These are phyloP conservation scores for Mesorhabditis belari DNA, from an alignment of 2,888 invertebrate genomes.

Conservation along the genomic window DNA sequence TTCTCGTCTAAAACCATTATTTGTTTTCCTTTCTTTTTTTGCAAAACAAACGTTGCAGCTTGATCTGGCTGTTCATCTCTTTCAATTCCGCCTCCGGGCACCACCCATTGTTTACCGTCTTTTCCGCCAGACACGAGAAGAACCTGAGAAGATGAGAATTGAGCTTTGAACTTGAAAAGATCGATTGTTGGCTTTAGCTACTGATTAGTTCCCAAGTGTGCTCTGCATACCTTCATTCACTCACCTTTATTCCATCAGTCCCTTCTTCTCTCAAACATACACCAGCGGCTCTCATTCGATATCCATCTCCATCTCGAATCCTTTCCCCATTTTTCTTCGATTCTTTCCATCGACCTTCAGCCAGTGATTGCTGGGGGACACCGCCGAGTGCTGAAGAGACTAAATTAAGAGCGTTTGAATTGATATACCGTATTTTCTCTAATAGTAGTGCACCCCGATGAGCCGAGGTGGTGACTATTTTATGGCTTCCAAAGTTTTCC, in stretches of 20 bases:
- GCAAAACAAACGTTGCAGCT: conserved; percentile 64
- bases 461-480: too few relatives aligned
- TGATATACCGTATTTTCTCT: too few relatives aligned
- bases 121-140: conserved; percentile 43
- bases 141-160: conserved; percentile 12
- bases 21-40: background rate
- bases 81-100: conserved; percentile 93
- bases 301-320: conserved; percentile 35
- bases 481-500: too few relatives aligned
- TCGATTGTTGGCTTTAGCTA: too few relatives aligned
- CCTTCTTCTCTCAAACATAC: conserved; percentile 20
- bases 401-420: too few relatives aligned
- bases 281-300: conserved; percentile 38
- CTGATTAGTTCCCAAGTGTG: too few relatives aligned
- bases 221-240: too few relatives aligned
- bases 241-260: too few relatives aligned
- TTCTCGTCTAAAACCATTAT: conserved; percentile 79
- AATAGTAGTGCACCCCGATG: too few relatives aligned
- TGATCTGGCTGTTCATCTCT: conserved; percentile 78
- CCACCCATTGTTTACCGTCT: conserved; percentile 65
- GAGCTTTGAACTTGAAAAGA: background rate
- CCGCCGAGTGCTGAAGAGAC: background rate
- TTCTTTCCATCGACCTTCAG: background rate
- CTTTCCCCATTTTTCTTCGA: conserved; percentile 7
- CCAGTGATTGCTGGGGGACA: too few relatives aligned